Conservation (phyloP, 1,140 invertebrate genomes). For the Brachystomella parvula region DNA sequence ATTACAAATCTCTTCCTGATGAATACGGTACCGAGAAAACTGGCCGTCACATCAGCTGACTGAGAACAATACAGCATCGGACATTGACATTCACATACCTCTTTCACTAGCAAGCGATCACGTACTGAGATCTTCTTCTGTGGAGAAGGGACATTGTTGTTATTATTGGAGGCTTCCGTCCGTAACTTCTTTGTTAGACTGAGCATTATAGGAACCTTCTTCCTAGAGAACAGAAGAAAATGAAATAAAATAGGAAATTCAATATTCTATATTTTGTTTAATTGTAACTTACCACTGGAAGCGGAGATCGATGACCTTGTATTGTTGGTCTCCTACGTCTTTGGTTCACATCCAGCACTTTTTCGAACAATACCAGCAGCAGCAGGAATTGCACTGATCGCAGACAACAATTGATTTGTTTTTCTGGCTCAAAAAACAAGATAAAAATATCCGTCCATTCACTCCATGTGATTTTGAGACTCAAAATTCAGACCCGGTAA, state of each 20-base stretch:
- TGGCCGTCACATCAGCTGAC: too few species aligned
- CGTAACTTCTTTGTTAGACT: slow-evolving; percentile 71
- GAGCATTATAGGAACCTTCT: slow-evolving; percentile 66
- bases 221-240: too few species aligned
- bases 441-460: background rate
- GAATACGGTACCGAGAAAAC: too few species aligned
- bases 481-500: background rate
- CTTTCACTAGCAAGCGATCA: slow-evolving; percentile 75
- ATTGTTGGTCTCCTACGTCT: background rate
- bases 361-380: background rate
- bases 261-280: background rate
- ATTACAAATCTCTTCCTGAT: too few species aligned
- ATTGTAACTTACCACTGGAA: background rate
- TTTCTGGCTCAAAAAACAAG: background rate
- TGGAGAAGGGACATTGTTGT: slow-evolving; percentile 41
- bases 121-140: slow-evolving; percentile 65
- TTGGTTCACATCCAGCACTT: background rate
- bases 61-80: too few species aligned
- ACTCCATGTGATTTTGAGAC: too few species aligned
- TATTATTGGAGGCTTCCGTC: slow-evolving; percentile 47
- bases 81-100: slow-evolving; percentile 52
- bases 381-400: background rate
- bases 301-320: background rate
- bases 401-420: background rate
- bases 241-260: background rate